phyloP scores from a whole-genome alignment of 2,797 vertebrate genomes.

The Meda fulgida region DNA sequence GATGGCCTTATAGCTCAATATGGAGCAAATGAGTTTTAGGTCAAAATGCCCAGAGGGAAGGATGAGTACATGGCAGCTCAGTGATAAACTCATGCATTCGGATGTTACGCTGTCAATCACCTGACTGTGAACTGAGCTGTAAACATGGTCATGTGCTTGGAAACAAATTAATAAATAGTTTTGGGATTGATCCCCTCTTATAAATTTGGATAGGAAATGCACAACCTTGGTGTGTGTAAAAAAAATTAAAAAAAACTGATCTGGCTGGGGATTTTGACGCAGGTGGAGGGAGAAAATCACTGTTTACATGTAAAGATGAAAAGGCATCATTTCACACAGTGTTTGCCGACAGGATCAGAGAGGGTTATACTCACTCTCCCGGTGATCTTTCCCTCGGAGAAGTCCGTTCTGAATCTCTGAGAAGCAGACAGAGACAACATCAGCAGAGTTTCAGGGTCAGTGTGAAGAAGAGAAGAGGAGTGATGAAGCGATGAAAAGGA shows the following conservation, averaged over 20 bases:
- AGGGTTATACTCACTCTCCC: constrained; percentile 87
- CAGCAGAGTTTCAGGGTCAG: not conserved
- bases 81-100: too few species aligned
- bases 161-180: too few species aligned
- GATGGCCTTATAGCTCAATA: too few species aligned
- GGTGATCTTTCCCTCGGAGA: constrained; percentile 98
- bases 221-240: not conserved
- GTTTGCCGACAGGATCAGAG: not conserved
- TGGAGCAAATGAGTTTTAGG: too few species aligned
- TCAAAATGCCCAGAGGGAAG: too few species aligned
- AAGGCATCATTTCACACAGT: not conserved
- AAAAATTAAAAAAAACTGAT: too few species aligned
- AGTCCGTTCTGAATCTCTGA: constrained; percentile 98
- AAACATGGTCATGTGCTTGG: too few species aligned
- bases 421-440: constrained; percentile 49
- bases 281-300: not conserved
- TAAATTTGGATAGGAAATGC: not conserved
- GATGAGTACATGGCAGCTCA: too few species aligned
- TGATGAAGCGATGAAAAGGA: too few species aligned
- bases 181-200: not conserved
- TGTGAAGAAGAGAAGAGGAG: not conserved
- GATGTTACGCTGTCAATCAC: too few species aligned
- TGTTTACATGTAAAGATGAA: not conserved
- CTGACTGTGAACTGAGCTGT: too few species aligned
- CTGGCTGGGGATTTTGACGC: too few species aligned